Evolutionary conservation across 2,888 invertebrate genomes (phyloP).

Genomic region (Fragum sueziense): DNA sequence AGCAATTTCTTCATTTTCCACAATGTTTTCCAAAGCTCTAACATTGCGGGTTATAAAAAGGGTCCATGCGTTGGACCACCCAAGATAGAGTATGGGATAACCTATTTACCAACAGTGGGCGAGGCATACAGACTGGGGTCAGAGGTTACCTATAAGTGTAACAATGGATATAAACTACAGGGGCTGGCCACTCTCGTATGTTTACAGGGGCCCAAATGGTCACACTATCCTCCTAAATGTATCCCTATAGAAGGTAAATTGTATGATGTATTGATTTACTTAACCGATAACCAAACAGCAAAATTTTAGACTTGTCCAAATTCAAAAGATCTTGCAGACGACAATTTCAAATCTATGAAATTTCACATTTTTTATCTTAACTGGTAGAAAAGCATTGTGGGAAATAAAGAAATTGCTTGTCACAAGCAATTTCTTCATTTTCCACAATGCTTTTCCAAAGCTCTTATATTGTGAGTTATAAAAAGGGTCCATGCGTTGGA

Average conservation of each 20-base stretch:
- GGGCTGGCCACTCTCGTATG: conserved; percentile 91
- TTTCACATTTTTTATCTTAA: too few relatives aligned
- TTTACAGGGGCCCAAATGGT: conserved; percentile 88
- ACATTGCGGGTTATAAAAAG: too few relatives aligned
- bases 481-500: conserved; percentile 25
- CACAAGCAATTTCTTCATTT: neutral
- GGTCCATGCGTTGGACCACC: conserved; percentile 15
- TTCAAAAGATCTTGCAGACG: too few relatives aligned
- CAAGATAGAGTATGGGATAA: conserved; percentile 32
- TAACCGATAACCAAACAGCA: too few relatives aligned
- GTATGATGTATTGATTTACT: too few relatives aligned
- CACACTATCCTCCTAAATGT: conserved; percentile 78
- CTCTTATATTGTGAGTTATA: neutral
- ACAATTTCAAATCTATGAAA: too few relatives aligned
- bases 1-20: neutral
- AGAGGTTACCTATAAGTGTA: conserved; percentile 89
- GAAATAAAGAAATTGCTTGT: neutral
- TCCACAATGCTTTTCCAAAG: neutral
- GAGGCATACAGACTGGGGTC: conserved; percentile 61
- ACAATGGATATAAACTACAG: conserved; percentile 89
- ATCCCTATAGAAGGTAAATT: conserved; percentile 48
- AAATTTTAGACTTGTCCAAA: neutral
- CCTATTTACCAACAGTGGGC: neutral
- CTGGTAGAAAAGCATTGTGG: neutral
- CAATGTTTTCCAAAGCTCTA: too few relatives aligned